phyloP scores from a whole-genome alignment of 2,797 vertebrate genomes.

The Pterois miles region DNA sequence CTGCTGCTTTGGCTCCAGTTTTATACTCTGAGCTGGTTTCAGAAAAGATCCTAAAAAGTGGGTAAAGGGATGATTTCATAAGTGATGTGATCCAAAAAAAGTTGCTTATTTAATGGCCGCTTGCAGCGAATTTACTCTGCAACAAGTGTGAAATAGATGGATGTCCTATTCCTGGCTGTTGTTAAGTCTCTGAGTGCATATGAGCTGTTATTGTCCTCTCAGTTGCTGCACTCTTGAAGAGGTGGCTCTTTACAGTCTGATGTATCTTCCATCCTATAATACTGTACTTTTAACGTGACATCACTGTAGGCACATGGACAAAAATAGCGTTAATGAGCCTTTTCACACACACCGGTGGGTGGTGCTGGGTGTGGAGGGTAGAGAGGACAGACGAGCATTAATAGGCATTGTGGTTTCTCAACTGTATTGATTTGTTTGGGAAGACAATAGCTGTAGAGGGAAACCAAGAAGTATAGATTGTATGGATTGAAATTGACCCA shows the following conservation, averaged over 20 bases:
- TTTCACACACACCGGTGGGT: background rate
- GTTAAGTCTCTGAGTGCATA: background rate
- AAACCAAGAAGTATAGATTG: background rate
- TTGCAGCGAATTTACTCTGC: background rate
- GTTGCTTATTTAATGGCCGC: background rate
- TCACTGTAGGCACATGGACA: background rate
- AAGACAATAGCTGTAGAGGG: conserved; percentile 2
- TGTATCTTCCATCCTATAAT: conserved; percentile 15
- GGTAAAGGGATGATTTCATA: background rate
- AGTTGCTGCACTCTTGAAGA: conserved; percentile 8
- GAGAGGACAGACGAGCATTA: background rate
- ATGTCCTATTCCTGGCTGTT: background rate
- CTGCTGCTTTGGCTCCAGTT: conserved; percentile 21
- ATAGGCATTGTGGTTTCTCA: conserved; percentile 4
- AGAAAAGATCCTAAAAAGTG: conserved; percentile 12
- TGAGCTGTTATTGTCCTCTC: conserved; percentile 23
- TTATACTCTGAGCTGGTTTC: conserved; percentile 9
- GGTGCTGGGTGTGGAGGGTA: background rate
- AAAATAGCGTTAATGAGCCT: conserved; percentile 5
- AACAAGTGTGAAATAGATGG: conserved; percentile 11
- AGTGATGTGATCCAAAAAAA: conserved; percentile 6
- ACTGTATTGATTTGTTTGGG: conserved; percentile 26
- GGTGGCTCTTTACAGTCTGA: conserved; percentile 5
- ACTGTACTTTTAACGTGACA: conserved; percentile 15
- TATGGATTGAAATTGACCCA: background rate